Conservation (phyloP, 92 coral and sea anemone species). For the Phenganax subtilis region DNA sequence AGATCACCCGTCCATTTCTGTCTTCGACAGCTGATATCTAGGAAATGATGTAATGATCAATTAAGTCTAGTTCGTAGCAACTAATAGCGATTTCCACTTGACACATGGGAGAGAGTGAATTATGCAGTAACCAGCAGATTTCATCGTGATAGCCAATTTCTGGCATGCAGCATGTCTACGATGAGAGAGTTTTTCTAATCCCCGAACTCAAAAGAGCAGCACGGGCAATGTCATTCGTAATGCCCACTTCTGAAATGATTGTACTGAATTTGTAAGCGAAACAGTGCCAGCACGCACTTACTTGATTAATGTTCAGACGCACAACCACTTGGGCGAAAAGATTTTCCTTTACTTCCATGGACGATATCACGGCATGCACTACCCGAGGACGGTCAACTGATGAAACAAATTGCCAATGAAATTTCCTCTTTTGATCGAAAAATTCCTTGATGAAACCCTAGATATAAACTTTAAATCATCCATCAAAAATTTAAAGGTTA, state of each 20-base stretch:
- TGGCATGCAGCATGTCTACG: too few relatives aligned
- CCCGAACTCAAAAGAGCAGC: too few relatives aligned
- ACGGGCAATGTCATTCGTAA: background rate
- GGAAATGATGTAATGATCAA: background rate
- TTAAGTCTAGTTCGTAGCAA: background rate
- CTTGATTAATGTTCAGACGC: slow-evolving; percentile 81
- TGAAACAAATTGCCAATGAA: slow-evolving; percentile 86
- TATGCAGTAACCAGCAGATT: too few relatives aligned
- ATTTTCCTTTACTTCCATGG: slow-evolving; percentile 76
- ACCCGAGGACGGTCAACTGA: slow-evolving; percentile 76
- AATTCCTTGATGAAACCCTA: slow-evolving; percentile 82
- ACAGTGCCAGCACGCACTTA: slow-evolving; percentile 14
- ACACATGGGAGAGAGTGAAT: too few relatives aligned
- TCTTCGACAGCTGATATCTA: slow-evolving; percentile 92
- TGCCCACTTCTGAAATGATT: background rate
- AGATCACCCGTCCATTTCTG: slow-evolving; percentile 72
- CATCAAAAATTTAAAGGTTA: too few relatives aligned
- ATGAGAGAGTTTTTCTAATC: too few relatives aligned
- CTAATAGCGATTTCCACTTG: background rate
- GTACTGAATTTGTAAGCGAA: background rate
- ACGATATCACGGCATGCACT: slow-evolving; percentile 75
- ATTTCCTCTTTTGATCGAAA: slow-evolving; percentile 65
- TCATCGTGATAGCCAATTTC: too few relatives aligned
- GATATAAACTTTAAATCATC: background rate
- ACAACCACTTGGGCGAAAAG: slow-evolving; percentile 92